phyloP scores from a whole-genome alignment of 2,888 invertebrate species.

The Dorcus hopei region DNA sequence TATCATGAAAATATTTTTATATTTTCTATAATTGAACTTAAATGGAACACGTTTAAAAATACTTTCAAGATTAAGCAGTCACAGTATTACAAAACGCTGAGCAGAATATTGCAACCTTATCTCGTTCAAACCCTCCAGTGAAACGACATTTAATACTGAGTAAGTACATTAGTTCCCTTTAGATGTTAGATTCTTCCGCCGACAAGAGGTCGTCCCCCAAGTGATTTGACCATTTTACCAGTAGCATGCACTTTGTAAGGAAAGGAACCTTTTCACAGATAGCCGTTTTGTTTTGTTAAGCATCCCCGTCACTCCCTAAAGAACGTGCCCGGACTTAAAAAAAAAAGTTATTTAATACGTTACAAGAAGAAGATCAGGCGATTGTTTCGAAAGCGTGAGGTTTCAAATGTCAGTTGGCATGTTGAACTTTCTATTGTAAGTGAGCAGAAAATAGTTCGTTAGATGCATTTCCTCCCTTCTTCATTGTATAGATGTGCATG shows the following conservation, averaged over 20 bases:
- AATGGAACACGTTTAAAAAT: no score
- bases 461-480: no score
- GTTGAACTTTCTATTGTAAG: no score
- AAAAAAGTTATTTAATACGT: constrained; percentile 4
- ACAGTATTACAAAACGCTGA: not conserved
- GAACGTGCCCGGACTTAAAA: constrained; percentile 4
- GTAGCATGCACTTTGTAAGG: constrained; percentile 10
- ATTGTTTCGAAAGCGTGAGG: not conserved
- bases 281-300: constrained; percentile 17
- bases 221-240: constrained; percentile 14
- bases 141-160: constrained; percentile 7
- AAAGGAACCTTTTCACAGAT: constrained; percentile 9
- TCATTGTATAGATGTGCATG: no score
- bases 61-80: no score
- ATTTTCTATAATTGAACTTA: no score
- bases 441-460: no score
- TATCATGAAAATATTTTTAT: no score
- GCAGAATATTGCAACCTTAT: constrained; percentile 5
- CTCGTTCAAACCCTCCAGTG: constrained; percentile 4
- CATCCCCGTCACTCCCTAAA: not conserved
- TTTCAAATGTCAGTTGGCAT: not conserved
- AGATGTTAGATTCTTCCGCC: not conserved
- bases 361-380: not conserved
- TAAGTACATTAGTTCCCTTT: constrained; percentile 8
- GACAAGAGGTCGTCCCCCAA: constrained; percentile 4